A percentile compares a stretch with the other conserved stretches of the same genome.
phyloP scores from a whole-genome alignment of 2,113 vertebrate genomes.

The Cynoglossus semilaevis region DNA sequence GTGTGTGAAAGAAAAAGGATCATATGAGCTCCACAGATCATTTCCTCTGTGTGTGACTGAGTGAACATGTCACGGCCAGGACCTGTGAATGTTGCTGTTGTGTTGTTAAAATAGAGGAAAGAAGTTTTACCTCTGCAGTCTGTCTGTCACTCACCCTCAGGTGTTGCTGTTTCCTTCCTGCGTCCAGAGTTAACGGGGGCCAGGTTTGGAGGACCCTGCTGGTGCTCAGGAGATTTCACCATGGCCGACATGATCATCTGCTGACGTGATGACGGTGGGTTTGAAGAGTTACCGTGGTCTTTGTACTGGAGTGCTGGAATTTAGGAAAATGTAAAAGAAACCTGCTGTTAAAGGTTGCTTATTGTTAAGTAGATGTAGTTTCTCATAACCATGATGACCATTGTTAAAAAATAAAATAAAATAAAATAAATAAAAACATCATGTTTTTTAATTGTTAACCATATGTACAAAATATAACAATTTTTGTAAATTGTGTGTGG shows the following conservation, averaged over 20 bases:
- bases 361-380: no score
- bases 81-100: neutral
- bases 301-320: conserved; percentile 89
- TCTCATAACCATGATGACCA: no score
- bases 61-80: conserved; percentile 16
- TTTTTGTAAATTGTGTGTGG: no score
- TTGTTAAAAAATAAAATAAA: no score
- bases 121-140: neutral
- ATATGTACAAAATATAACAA: no score
- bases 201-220: conserved; percentile 86
- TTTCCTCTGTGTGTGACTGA: conserved; percentile 12
- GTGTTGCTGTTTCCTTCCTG: conserved; percentile 89
- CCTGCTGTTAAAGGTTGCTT: no score
- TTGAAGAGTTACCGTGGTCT: conserved; percentile 84
- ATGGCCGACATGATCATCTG: conserved; percentile 96
- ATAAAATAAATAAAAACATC: no score
- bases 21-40: conserved; percentile 45
- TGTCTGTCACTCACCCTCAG: conserved; percentile 82
- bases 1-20: conserved; percentile 67
- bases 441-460: no score
- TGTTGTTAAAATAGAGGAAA: conserved; percentile 2
- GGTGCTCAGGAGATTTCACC: conserved; percentile 95
- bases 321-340: neutral
- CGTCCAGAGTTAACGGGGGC: conserved; percentile 88
- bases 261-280: conserved; percentile 86